Base-by-base conservation (phyloP, 2,797 vertebrate genomes). In the Cygnus olor region DNA sequence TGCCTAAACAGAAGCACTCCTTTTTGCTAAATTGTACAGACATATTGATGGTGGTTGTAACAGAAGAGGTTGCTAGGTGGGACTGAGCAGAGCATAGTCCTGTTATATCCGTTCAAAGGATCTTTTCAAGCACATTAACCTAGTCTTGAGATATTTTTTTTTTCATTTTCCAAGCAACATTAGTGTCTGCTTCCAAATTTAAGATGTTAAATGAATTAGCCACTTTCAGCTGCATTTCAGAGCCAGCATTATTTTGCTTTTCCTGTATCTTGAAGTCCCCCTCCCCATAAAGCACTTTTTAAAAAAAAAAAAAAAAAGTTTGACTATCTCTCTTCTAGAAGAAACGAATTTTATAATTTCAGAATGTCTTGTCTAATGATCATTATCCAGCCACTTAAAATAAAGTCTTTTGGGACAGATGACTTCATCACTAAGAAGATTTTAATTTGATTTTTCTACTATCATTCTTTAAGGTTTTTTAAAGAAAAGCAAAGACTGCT, bases 401-500 rank as follows among this genome's bases (percentile, higher is more conserved):
- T 19, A 40, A 84, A 80, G 22, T 53, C 42, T 89, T 86, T 80
- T 36, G 80, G 63, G 79, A 95, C 92, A 94, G 63, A 84, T 21
- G 17, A 72, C 40, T 93, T 89, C 27, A 73, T 79, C 30, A 30
- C 60, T 77, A 89, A 71, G 36, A 84, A 80, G 56, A 85, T 74
- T 95, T 95, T 24, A 78, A 94, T 88, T 89, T 74, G 22, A 82
- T 87, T 94, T 93, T 93, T 63, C 65, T 70, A 9, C 38, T 95
- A 96, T 95, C 57, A 83, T 94, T 96, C 91, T 93, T 95, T 96
- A 94, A 95, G 93, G 96, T 86, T 92, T 90, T 86, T 36, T 93
- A 66, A 86, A 96, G 80, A 76, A 94, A 95, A 42, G 53, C 77
- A 66, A 93, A 77, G 82, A 73, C 82, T 95, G 56, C 11, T 90